Evolutionary conservation across 1,140 invertebrate genomes (phyloP).

Genomic region (Hetaerina americana): DNA sequence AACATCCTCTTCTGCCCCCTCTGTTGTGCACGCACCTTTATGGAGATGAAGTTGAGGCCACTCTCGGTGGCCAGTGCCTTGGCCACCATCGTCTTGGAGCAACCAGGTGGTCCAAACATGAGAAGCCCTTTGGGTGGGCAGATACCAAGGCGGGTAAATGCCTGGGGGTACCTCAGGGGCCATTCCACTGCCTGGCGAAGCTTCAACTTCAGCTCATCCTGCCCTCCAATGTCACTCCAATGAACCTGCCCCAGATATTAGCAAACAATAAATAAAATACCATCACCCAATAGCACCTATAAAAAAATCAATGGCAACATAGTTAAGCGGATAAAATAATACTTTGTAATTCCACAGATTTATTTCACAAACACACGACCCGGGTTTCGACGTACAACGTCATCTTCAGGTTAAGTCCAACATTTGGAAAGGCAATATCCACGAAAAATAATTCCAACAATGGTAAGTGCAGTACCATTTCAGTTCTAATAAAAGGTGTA

Average conservation of each 20-base stretch:
- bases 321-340: slow-evolving; percentile 3
- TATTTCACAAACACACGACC: too few relatives aligned
- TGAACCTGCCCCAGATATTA: slow-evolving; percentile 26
- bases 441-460: too few relatives aligned
- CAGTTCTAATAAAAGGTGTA: too few relatives aligned
- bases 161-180: slow-evolving; percentile 80
- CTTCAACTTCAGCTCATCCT: slow-evolving; percentile 72
- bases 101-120: slow-evolving; percentile 95
- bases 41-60: slow-evolving; percentile 79
- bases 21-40: slow-evolving; percentile 51
- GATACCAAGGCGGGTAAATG: slow-evolving; percentile 80
- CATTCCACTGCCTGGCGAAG: slow-evolving; percentile 83
- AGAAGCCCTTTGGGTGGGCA: slow-evolving; percentile 86
- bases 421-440: too few relatives aligned
- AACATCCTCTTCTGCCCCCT: too few relatives aligned
- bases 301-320: slow-evolving; percentile 7
- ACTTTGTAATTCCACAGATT: too few relatives aligned
- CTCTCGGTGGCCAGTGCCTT: slow-evolving; percentile 92
- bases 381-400: too few relatives aligned
- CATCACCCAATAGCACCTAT: neutral
- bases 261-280: neutral
- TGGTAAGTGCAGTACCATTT: too few relatives aligned
- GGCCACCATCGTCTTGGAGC: slow-evolving; percentile 93
- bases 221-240: slow-evolving; percentile 91
- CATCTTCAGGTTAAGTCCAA: too few relatives aligned